Conservation (phyloP, 2,888 invertebrate genomes). For the Apomyelois bistriatella region DNA sequence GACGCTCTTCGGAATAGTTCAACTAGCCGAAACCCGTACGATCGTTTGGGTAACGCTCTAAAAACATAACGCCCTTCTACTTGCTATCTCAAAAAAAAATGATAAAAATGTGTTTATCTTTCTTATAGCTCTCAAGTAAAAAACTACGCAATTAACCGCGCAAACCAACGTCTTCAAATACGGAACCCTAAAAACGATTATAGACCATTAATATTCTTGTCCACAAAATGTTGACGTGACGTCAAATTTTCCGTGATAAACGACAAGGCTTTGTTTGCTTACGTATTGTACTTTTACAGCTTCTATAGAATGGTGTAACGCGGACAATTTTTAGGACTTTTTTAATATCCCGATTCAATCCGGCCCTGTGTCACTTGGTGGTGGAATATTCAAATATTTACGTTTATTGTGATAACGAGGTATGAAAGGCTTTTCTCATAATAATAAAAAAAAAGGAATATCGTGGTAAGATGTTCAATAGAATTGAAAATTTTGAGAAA, state of each 20-base stretch:
- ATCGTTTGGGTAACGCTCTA: too few species aligned
- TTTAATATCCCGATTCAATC: constrained; percentile 56
- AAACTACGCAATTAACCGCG: too few species aligned
- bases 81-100: too few species aligned
- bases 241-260: constrained; percentile 64
- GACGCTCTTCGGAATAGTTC: too few species aligned
- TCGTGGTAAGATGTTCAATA: too few species aligned
- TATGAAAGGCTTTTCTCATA: not conserved
- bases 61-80: too few species aligned
- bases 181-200: constrained; percentile 22
- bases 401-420: not conserved
- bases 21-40: too few species aligned
- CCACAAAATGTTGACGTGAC: constrained; percentile 44
- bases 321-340: constrained; percentile 31
- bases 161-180: not conserved
- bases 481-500: too few species aligned
- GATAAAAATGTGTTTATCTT: too few species aligned
- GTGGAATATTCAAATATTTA: constrained; percentile 50
- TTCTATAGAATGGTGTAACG: constrained; percentile 45
- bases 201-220: constrained; percentile 39
- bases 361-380: constrained; percentile 43
- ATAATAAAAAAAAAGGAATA: too few species aligned
- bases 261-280: constrained; percentile 49
- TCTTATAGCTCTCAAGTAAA: too few species aligned
- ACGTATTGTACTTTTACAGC: constrained; percentile 45